phyloP scores from a whole-genome alignment of 53 echinoderm and acorn worm genomes.

The Arbacia lixula region DNA sequence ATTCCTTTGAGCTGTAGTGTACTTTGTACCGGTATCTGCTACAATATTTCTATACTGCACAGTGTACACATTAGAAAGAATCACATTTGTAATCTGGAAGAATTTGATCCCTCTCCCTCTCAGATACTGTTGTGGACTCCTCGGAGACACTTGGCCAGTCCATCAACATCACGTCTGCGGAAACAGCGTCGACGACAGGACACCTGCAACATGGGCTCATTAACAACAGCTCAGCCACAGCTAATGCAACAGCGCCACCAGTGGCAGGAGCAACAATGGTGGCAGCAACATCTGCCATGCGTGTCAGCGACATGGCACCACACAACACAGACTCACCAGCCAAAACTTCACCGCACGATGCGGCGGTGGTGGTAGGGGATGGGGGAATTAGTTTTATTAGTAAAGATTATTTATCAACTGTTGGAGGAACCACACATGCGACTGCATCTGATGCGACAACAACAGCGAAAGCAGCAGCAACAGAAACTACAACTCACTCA shows the following conservation, averaged over 20 bases:
- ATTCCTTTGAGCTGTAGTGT: too few species aligned
- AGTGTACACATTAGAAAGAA: not conserved
- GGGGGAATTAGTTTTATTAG: not conserved
- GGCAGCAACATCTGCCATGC: not conserved
- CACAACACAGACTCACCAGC: not conserved
- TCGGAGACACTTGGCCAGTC: slow-evolving; percentile 11
- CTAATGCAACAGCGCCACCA: too few species aligned
- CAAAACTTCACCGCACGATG: slow-evolving; percentile 2
- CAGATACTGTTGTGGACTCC: slow-evolving; percentile 34
- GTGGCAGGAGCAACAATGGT: not conserved
- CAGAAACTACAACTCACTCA: too few species aligned
- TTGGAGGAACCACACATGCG: not conserved
- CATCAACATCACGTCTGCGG: not conserved
- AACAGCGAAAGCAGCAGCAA: not conserved
- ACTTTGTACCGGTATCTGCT: too few species aligned
- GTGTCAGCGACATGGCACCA: slow-evolving; percentile 7
- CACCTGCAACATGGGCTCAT: not conserved
- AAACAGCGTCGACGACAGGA: not conserved
- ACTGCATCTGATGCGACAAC: not conserved
- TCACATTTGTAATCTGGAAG: not conserved
- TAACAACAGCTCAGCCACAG: slow-evolving; percentile 2
- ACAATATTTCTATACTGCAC: too few species aligned
- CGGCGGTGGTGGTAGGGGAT: not conserved
- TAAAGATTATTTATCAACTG: slow-evolving; percentile 43
- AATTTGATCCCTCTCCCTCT: not conserved